Conservation (phyloP, 2,113 vertebrate species). For the Lamprotornis superbus region DNA sequence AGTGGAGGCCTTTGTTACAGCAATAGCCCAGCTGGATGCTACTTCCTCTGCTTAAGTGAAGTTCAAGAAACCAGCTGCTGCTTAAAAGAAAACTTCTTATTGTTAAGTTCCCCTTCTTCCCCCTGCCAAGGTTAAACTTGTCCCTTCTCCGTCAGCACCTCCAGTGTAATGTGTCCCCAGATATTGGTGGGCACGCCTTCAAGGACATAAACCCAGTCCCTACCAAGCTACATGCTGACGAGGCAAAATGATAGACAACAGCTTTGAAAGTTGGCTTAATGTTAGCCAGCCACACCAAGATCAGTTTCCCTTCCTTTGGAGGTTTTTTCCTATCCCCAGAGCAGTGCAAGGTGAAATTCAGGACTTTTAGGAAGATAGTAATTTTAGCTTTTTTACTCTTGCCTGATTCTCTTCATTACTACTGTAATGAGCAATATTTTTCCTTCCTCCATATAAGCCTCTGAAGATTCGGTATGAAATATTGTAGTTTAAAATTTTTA, state of each 20-base stretch:
- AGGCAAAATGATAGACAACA: constrained; percentile 4
- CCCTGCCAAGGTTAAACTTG: constrained; percentile 58
- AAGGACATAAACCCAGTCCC: not conserved
- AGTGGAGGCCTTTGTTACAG: constrained; percentile 51
- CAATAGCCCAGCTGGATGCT: constrained; percentile 48
- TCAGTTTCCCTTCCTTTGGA: not conserved
- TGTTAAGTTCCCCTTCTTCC: constrained; percentile 49
- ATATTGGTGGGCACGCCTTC: constrained; percentile 37
- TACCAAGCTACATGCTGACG: not conserved
- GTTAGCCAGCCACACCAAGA: not conserved
- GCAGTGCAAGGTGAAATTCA: not conserved
- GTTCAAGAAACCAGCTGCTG: constrained; percentile 70
- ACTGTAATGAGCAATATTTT: not conserved
- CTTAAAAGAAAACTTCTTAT: constrained; percentile 63
- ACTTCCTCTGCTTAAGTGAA: constrained; percentile 69
- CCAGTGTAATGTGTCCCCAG: constrained; percentile 58
- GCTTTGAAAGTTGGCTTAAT: not conserved
- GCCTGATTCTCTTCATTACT: not conserved
- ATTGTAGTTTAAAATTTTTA: not conserved
- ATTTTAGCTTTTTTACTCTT: not conserved
- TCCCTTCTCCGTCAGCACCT: constrained; percentile 45
- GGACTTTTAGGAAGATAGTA: not conserved
- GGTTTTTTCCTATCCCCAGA: not conserved
- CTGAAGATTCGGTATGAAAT: not conserved
- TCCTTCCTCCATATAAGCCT: not conserved